These are phyloP conservation scores for honey bee (Apis mellifera) DNA, from an alignment of 1,140 invertebrate species.

Conservation along the genomic window Amel_HAv3.1 CM009936.2:8447501-8448000, in stretches of 20 bases:
- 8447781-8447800: background rate
- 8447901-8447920: background rate
- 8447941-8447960: background rate
- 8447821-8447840: background rate
- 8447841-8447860: background rate
- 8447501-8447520: slow-evolving; percentile 57
- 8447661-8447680: background rate
- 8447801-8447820: too few species aligned
- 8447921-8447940: too few species aligned
- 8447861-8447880: background rate
- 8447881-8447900: background rate
- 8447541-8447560: slow-evolving; percentile 33
- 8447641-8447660: too few species aligned
- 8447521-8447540: slow-evolving; percentile 19
- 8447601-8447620: slow-evolving; percentile 41
- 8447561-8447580: slow-evolving; percentile 46
- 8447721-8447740: background rate
- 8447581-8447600: slow-evolving; percentile 37
- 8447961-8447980: background rate
- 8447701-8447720: background rate
- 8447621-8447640: slow-evolving; percentile 33
- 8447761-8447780: background rate
- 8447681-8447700: background rate
- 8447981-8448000: background rate
- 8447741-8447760: background rate